Base-by-base conservation (phyloP, 2,797 vertebrate species). In the Chaetophractus vellerosus region DNA sequence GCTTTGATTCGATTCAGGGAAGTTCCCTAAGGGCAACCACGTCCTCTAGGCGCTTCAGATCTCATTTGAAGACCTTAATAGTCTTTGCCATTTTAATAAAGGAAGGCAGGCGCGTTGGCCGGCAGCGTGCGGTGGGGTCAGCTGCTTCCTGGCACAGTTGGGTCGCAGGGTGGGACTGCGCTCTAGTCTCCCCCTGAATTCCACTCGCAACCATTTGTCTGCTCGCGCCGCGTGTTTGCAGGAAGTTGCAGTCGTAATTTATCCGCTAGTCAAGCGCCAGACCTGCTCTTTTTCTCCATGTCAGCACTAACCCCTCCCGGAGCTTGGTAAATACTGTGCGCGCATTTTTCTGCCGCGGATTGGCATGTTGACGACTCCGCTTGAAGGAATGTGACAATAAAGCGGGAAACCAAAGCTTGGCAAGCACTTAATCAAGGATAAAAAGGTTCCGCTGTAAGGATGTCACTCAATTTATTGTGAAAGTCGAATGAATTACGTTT, bases 401-500 rank as follows among this genome's bases (percentile, higher is more conserved):
- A 98, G 97, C 97, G 96, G 96, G 97, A 98, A 98, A 98, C 95
- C 97, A 98, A 98, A 98, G 98, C 97, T 98, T 98, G 98, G 98
- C 98, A 98, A 98, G 98, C 98, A 98, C 98, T 98, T 98, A 98
- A 99, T 98, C 98, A 99, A 98, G 97, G 98, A 98, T 98, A 98
- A 99, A 99, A 98, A 98, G 98, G 98, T 98, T 98, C 98, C 98
- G 98, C 98, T 98, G 97, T 98, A 97, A 98, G 98, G 98, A 98
- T 99, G 99, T 98, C 99, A 98, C 98, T 99, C 98, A 98, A 98
- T 99, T 98, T 98, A 99, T 98, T 98, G 98, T 98, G 98, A 99
- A 99, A 99, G 98, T 98, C 98, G 98, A 98, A 99, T 99, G 98
- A 99, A 99, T 99, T 98, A 98, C 98, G 97, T 98, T 98, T 98